Percentiles rank a stretch among this genome's conserved stretches.
Evolutionary conservation across 2,113 vertebrate genomes (phyloP).

Genomic region (Hippocampus barbouri): DNA sequence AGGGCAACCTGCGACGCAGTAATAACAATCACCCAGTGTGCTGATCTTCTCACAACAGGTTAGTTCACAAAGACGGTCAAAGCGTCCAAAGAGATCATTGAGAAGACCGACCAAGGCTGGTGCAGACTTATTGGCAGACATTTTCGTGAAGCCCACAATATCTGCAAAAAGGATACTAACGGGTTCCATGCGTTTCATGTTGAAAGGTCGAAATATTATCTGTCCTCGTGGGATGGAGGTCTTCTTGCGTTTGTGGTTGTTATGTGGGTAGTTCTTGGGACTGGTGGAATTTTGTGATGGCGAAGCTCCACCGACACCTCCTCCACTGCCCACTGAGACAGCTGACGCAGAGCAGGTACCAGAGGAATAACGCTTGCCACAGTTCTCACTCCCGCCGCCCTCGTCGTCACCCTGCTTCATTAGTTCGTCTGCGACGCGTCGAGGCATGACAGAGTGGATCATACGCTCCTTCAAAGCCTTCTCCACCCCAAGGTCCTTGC

Average conservation of each 20-base stretch:
- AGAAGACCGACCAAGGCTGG: slow-evolving; percentile 92
- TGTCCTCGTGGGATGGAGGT: slow-evolving; percentile 90
- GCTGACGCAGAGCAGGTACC: slow-evolving; percentile 77
- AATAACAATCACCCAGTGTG: slow-evolving; percentile 97
- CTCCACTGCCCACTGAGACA: slow-evolving; percentile 47
- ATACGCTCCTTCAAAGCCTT: slow-evolving; percentile 98
- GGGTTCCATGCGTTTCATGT: slow-evolving; percentile 96
- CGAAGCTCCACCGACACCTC: slow-evolving; percentile 27
- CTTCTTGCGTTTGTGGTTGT: slow-evolving; percentile 86
- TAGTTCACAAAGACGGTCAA: slow-evolving; percentile 90
- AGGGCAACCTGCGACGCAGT: slow-evolving; percentile 94
- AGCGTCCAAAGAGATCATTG: slow-evolving; percentile 95
- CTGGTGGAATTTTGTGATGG: slow-evolving; percentile 58
- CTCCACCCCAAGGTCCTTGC: slow-evolving; percentile 96
- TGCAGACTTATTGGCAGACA: slow-evolving; percentile 97
- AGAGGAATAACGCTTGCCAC: slow-evolving; percentile 85
- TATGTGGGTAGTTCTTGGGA: slow-evolving; percentile 76
- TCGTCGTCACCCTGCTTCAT: slow-evolving; percentile 97
- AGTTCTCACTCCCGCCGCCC: slow-evolving; percentile 81
- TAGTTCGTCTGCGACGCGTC: slow-evolving; percentile 89
- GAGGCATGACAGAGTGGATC: slow-evolving; percentile 99
- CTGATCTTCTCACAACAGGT: slow-evolving; percentile 97
- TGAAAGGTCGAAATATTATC: slow-evolving; percentile 94
- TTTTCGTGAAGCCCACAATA: slow-evolving; percentile 97
- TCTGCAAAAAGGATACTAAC: slow-evolving; percentile 98